These are phyloP conservation scores for Microplitis manilae DNA, from an alignment of 2,888 invertebrate species.

Conservation along the genomic window DNA sequence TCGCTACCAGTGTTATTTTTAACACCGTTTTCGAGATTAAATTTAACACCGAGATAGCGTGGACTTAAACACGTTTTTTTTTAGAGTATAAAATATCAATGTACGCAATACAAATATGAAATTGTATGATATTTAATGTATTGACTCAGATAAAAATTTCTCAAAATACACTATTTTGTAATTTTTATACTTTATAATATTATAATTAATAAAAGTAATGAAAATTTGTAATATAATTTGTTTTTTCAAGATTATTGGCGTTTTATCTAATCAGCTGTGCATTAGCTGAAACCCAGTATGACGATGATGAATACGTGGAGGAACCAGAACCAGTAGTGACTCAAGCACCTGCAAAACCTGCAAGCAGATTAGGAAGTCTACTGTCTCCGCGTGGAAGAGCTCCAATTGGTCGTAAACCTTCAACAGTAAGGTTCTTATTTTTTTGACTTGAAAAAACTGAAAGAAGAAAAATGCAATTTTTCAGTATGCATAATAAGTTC, in stretches of 20 bases:
- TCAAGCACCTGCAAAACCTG: slow-evolving; percentile 57
- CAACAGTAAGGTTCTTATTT: slow-evolving; percentile 50
- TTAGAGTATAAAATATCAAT: too few relatives aligned
- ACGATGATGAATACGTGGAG: slow-evolving; percentile 65
- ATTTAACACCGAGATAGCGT: too few relatives aligned
- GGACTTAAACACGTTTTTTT: too few relatives aligned
- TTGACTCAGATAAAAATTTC: too few relatives aligned
- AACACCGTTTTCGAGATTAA: too few relatives aligned
- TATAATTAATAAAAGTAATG: too few relatives aligned
- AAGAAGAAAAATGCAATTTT: not conserved
- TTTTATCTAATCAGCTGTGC: slow-evolving; percentile 57
- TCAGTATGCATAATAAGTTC: not conserved
- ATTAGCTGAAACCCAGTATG: slow-evolving; percentile 54
- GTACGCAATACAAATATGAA: too few relatives aligned
- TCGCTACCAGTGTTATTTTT: too few relatives aligned
- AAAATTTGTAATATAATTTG: too few relatives aligned
- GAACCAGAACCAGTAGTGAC: slow-evolving; percentile 59
- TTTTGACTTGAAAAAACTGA: not conserved
- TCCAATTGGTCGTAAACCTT: slow-evolving; percentile 55
- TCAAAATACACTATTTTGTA: too few relatives aligned
- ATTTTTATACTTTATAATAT: too few relatives aligned
- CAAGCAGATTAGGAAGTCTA: slow-evolving; percentile 58
- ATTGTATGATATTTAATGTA: too few relatives aligned
- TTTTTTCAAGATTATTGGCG: slow-evolving; percentile 55
- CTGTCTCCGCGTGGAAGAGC: slow-evolving; percentile 58